Evolutionary conservation across 2,888 invertebrate species (phyloP).

Genomic region (Rhagonycha fulva): DNA sequence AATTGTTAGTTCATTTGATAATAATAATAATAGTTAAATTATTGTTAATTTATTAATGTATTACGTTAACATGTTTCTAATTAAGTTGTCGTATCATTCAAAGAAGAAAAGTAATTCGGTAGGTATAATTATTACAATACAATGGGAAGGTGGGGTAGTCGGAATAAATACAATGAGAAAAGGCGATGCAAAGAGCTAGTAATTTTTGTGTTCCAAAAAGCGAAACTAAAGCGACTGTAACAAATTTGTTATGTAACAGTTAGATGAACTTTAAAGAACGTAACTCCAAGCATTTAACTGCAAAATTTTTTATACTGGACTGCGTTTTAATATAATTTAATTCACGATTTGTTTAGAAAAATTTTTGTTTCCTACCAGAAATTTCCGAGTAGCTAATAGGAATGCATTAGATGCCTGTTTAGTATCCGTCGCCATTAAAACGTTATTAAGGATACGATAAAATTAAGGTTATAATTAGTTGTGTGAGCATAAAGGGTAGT

Average conservation of each 20-base stretch:
- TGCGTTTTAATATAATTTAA: neutral
- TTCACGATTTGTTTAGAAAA: neutral
- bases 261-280: neutral
- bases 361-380: neutral
- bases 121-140: neutral
- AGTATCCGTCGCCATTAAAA: slow-evolving; percentile 11
- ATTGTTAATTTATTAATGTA: neutral
- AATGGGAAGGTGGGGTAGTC: neutral
- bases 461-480: slow-evolving; percentile 16
- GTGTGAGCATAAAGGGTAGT: slow-evolving; percentile 19
- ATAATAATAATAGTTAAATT: neutral
- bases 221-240: neutral
- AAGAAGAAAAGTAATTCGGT: neutral
- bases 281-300: slow-evolving; percentile 1
- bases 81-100: neutral
- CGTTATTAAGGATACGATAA: slow-evolving; percentile 11
- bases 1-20: neutral
- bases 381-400: slow-evolving; percentile 6
- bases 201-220: neutral
- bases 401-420: slow-evolving; percentile 9
- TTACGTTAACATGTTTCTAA: neutral
- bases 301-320: neutral
- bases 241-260: neutral
- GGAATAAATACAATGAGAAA: neutral
- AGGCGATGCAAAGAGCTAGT: neutral